Conservation (phyloP, 2,113 vertebrate species). For the Rhizomys pruinosus region DNA sequence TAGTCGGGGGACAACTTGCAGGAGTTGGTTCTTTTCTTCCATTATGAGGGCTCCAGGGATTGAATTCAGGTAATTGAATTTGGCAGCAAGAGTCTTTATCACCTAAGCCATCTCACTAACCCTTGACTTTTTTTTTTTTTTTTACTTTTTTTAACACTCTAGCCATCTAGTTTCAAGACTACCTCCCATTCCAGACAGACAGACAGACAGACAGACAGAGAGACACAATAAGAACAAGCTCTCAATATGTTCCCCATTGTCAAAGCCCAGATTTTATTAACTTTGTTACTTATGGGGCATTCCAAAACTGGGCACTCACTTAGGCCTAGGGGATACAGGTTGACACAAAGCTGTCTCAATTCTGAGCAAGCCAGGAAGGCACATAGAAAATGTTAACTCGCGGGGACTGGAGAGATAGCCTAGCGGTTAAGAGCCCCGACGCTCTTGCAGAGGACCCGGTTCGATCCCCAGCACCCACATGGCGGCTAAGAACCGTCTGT, state of each 20-base stretch:
- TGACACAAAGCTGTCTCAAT: neutral
- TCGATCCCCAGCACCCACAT: too few species aligned
- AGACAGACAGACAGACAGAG: too few species aligned
- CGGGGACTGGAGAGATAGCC: too few species aligned
- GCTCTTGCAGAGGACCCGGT: too few species aligned
- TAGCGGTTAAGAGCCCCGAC: too few species aligned
- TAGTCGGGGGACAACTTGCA: too few species aligned
- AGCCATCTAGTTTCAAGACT: neutral
- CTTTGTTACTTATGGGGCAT: neutral
- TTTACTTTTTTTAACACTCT: neutral
- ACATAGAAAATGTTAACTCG: neutral
- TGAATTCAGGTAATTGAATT: neutral
- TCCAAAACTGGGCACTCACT: neutral
- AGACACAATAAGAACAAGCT: too few species aligned
- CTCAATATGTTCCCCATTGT: neutral
- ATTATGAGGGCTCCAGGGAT: neutral
- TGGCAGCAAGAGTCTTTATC: too few species aligned
- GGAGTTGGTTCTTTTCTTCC: neutral
- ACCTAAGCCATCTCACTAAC: neutral
- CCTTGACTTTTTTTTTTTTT: neutral
- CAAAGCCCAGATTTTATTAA: constrained; percentile 10
- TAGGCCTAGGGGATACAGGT: neutral
- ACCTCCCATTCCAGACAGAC: neutral
- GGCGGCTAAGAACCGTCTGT: too few species aligned
- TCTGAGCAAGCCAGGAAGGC: neutral